Percentiles rank a stretch among this genome's conserved stretches.
phyloP scores from a whole-genome alignment of 2,797 vertebrate species.

The Hozukius guyotensis region DNA sequence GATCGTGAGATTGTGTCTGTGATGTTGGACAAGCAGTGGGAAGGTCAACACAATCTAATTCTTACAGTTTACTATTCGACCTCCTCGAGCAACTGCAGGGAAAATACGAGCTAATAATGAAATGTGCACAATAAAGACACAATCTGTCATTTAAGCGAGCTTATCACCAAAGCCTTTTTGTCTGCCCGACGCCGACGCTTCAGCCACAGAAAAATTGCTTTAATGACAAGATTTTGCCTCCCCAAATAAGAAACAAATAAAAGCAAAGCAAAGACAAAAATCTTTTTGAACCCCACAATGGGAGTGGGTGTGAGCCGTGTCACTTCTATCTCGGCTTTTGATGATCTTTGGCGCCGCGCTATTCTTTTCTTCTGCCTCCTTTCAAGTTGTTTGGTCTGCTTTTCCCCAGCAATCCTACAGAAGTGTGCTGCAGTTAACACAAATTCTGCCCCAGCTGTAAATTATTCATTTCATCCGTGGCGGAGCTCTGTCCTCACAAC shows the following conservation, averaged over 20 bases:
- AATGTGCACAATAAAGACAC: conserved; percentile 57
- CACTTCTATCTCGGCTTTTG: conserved; percentile 70
- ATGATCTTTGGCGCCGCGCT: conserved; percentile 69
- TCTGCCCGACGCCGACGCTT: conserved; percentile 43
- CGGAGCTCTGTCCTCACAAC: conserved; percentile 52
- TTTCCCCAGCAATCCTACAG: conserved; percentile 52
- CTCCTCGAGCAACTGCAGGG: conserved; percentile 10
- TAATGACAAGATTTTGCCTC: conserved; percentile 70
- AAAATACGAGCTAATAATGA: conserved; percentile 56
- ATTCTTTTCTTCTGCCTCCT: conserved; percentile 60
- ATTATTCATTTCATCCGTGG: conserved; percentile 73
- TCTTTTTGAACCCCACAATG: conserved; percentile 64
- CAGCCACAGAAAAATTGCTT: conserved; percentile 66
- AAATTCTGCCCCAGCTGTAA: conserved; percentile 64
- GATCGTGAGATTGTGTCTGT: background rate
- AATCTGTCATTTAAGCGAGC: conserved; percentile 53
- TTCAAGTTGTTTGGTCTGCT: conserved; percentile 72
- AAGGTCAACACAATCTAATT: conserved; percentile 4
- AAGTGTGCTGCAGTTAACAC: conserved; percentile 64
- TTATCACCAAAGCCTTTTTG: conserved; percentile 61
- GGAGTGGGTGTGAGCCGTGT: conserved; percentile 66
- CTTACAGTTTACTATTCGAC: conserved; percentile 14
- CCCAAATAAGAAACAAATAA: conserved; percentile 68
- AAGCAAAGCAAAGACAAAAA: conserved; percentile 42
- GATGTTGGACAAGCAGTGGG: background rate